Percentiles rank a stretch among this genome's conserved stretches.
These are phyloP conservation scores for Thamnaconus septentrionalis DNA, from an alignment of 2,113 vertebrate genomes.

Conservation along the genomic window DNA sequence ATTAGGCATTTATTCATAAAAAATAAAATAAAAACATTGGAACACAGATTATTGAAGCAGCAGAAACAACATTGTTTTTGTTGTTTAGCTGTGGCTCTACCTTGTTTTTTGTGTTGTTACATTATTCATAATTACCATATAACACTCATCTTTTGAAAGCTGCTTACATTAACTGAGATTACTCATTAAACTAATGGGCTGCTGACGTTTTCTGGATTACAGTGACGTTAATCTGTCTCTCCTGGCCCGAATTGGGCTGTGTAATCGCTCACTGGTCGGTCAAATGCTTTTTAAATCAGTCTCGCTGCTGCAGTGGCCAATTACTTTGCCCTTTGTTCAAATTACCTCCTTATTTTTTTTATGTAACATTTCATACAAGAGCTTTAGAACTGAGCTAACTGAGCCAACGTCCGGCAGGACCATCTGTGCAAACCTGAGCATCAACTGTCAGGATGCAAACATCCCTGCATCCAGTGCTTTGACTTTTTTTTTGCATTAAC, in stretches of 20 bases:
- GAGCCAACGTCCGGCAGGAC: slow-evolving; percentile 3
- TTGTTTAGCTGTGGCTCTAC: too few relatives aligned
- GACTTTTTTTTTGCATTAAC: too few relatives aligned
- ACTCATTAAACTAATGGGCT: slow-evolving; percentile 50
- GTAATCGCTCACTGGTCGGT: slow-evolving; percentile 18
- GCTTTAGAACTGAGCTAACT: background rate
- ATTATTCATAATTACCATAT: slow-evolving; percentile 22
- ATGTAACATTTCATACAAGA: slow-evolving; percentile 26
- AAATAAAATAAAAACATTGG: too few relatives aligned
- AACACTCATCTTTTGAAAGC: slow-evolving; percentile 14
- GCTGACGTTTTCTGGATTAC: slow-evolving; percentile 56
- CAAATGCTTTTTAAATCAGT: background rate
- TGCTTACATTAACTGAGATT: slow-evolving; percentile 32
- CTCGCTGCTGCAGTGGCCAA: slow-evolving; percentile 9
- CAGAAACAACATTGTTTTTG: too few relatives aligned
- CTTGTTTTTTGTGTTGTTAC: background rate
- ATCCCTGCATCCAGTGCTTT: background rate
- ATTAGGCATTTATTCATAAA: too few relatives aligned
- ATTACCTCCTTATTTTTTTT: slow-evolving; percentile 11
- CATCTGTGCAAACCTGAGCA: slow-evolving; percentile 5
- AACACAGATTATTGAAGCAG: too few relatives aligned
- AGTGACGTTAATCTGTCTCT: slow-evolving; percentile 45
- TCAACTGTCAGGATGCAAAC: background rate
- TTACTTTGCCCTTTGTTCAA: slow-evolving; percentile 5
- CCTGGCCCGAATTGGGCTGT: slow-evolving; percentile 19